Conservation (phyloP, 1,140 invertebrate genomes). For the Hylaeus anthracinus region DNA sequence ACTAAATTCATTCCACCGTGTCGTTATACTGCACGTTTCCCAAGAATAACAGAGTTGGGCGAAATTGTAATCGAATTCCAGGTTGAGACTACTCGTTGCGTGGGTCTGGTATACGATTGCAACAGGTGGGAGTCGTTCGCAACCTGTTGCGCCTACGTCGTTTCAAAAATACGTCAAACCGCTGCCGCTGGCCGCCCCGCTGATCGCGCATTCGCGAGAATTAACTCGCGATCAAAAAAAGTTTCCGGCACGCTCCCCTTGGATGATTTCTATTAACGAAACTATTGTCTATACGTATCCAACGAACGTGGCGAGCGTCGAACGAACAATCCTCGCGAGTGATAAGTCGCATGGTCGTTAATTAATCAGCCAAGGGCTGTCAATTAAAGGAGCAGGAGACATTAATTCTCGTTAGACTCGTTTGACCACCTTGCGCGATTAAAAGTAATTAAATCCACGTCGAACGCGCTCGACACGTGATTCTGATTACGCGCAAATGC, state of each 20-base stretch:
- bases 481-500: not conserved
- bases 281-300: not conserved
- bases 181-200: not conserved
- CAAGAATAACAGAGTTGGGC: conserved; percentile 6
- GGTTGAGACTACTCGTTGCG: conserved; percentile 50
- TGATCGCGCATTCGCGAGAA: not conserved
- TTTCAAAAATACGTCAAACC: conserved; percentile 44
- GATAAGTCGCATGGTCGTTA: not conserved
- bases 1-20: not conserved
- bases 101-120: conserved; percentile 50
- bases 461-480: not conserved
- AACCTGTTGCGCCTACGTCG: conserved; percentile 65
- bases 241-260: not conserved
- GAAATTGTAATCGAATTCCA: conserved; percentile 58
- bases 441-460: not conserved
- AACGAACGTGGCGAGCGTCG: not conserved
- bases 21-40: not conserved
- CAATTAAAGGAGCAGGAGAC: not conserved
- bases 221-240: not conserved
- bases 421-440: conserved; percentile 7
- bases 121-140: conserved; percentile 63
- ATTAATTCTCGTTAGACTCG: conserved; percentile 17
- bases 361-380: conserved; percentile 13
- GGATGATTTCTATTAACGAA: too few relatives aligned
- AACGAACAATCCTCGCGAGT: not conserved